Conservation (phyloP, 2,113 vertebrate species). For the Rhipidura dahli region DNA sequence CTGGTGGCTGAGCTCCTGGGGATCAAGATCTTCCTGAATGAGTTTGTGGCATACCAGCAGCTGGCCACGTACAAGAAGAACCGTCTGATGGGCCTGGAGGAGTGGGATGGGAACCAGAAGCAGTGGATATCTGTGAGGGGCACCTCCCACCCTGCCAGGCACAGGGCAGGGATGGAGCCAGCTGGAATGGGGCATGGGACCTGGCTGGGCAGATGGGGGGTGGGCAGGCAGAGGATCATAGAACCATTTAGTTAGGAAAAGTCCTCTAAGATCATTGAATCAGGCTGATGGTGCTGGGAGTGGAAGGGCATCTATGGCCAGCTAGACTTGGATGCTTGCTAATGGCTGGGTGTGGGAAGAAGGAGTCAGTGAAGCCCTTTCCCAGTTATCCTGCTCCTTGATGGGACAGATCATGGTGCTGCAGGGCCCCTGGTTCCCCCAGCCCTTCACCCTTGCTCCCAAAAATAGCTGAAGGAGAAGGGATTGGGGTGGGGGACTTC, state of each 20-base stretch:
- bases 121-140: slow-evolving; percentile 89
- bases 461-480: background rate
- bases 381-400: background rate
- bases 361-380: background rate
- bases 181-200: background rate
- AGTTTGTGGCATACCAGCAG: slow-evolving; percentile 90
- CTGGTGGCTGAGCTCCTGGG: slow-evolving; percentile 88
- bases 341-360: background rate
- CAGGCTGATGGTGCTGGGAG: background rate
- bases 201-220: background rate
- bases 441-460: background rate
- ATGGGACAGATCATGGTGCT: background rate
- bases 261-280: background rate
- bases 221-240: background rate
- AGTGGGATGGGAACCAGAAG: slow-evolving; percentile 57
- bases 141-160: background rate
- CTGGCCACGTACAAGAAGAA: slow-evolving; percentile 79
- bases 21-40: slow-evolving; percentile 91
- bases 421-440: background rate
- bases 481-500: background rate
- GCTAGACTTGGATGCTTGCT: background rate
- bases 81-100: slow-evolving; percentile 75
- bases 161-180: background rate
- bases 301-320: background rate
- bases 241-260: background rate